Evolutionary conservation across 2,797 vertebrate genomes (phyloP), one percentile per base, ranked within the genome.

Genomic region (Enteromius treurensis): DNA sequence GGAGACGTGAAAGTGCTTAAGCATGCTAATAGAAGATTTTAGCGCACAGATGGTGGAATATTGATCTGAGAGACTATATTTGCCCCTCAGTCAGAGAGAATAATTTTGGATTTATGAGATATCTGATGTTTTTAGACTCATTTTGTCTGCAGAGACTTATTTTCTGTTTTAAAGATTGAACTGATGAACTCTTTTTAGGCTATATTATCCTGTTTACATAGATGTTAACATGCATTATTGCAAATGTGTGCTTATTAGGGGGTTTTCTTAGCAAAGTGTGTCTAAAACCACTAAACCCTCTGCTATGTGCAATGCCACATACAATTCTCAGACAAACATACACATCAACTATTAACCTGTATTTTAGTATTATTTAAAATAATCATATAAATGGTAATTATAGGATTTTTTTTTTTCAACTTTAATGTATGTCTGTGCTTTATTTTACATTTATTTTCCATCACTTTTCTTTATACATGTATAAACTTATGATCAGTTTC

Each of bases 1-100:
- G 6, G 23, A 71, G 55, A 78, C 19, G 2, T 5, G 53, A 74
- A 90, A 82, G 90, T 82, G 81, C 77, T 77, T 87, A 80, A 64
- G 69, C 62, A 19, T 76, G 42, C 77, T 80, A 85, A 51, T 82
- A 55, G 62, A 49, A 68, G n/a, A 70, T 26, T 47, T 34, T 49
- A 82, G 19, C 71, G 58, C 83, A 55, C 34, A 45, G 26, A 40
- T 70, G 55, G 34, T 83, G 68, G 79, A 81, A 78, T 81, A 85
- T 81, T 81, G 83, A 83, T 88, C 78, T 74, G 55, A 67, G 76
- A 82, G 47, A 62, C 58, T 77, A 23, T 80, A 65, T 82, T 69
- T 68, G 65, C 76, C 55, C 70, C 23, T 60, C 11, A 67, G 49
- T 75, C 40, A 74, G 62, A 49, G 76, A 68, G 40, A 80, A 68